These are phyloP conservation scores for Aproaerema taeniolella DNA, from an alignment of 2,888 invertebrate genomes.

Conservation along the genomic window DNA sequence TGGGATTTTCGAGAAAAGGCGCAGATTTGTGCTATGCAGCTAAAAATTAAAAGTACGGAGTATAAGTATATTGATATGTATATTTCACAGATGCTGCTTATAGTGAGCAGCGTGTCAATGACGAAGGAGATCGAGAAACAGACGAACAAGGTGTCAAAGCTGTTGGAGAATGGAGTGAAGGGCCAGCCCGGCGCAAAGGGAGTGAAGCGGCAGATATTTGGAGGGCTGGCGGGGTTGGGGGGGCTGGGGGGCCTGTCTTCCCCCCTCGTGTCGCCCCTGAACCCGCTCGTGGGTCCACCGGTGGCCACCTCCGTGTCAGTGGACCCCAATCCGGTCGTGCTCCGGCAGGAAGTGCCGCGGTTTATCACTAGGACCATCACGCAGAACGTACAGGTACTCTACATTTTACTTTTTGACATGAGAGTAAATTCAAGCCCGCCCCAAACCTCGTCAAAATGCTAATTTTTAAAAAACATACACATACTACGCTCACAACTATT, in stretches of 20 bases:
- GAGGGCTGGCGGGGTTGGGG: constrained; percentile 1
- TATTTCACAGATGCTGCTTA: constrained; percentile 61
- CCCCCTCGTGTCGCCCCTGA: constrained; percentile 31
- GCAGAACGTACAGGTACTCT: constrained; percentile 54
- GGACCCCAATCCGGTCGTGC: constrained; percentile 62
- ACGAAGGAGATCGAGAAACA: constrained; percentile 47
- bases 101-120: constrained; percentile 50
- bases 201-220: constrained; percentile 50
- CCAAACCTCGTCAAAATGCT: too few relatives aligned
- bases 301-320: constrained; percentile 56
- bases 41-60: too few relatives aligned
- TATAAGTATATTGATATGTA: too few relatives aligned
- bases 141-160: constrained; percentile 49
- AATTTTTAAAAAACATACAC: too few relatives aligned
- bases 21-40: too few relatives aligned
- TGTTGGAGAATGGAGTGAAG: constrained; percentile 56
- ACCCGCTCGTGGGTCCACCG: constrained; percentile 25
- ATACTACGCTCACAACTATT: too few relatives aligned
- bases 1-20: too few relatives aligned
- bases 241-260: constrained; percentile 11
- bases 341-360: constrained; percentile 64
- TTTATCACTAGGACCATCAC: constrained; percentile 67
- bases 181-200: constrained; percentile 50
- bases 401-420: not conserved
- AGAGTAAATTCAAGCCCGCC: too few relatives aligned